Evolutionary conservation across 2,888 invertebrate species (phyloP), one percentile per base, ranked within the genome.

Genomic region (Hartigia nigra): DNA sequence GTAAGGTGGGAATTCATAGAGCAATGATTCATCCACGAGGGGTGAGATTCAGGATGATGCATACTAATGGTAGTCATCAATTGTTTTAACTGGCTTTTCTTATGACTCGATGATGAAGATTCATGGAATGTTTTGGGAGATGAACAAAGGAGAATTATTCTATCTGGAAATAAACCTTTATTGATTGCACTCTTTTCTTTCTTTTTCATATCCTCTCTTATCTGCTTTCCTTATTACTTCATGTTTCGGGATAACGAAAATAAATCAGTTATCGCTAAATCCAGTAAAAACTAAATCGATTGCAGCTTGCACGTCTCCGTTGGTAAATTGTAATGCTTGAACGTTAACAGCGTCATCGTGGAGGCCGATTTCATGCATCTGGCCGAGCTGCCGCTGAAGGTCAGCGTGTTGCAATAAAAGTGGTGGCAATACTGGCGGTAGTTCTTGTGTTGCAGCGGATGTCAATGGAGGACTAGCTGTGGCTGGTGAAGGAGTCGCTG

Each of bases 331-430:
- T 70, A 99, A 92, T 4, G 97, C 98, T 84, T 96, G 95, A n/a
- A 97, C 92, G 90, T 98, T 98, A 77, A 96, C 93, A 3, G 94
- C 94, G 88, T 98, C 97, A 91, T 98, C 96, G 36, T 94, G 92
- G 32, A 99, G 95, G 0, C 98, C 98, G 94, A 98, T 96, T 90
- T 98, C 98, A 84, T 95, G 94, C 97, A 99, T 97, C 88, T 96
- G 96, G 77, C 94, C 93, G 82, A 97, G 92, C 86, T 96, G 95
- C 2, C 93, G 84, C 80, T 84, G 89, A n/a, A 90, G 81, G 80
- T 91, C 86, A 3, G 86, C 79, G 3, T 84, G 77, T 77, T 86
- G 87, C 0, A 89, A 84, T 69, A 85, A 75, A 11, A 85, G 80
- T 0, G 87, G 82, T 55, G 86, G 86, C 74, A 88, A 81, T 69